Conservation (phyloP, 2,113 vertebrate species). For the Erythrolamprus reginae region DNA sequence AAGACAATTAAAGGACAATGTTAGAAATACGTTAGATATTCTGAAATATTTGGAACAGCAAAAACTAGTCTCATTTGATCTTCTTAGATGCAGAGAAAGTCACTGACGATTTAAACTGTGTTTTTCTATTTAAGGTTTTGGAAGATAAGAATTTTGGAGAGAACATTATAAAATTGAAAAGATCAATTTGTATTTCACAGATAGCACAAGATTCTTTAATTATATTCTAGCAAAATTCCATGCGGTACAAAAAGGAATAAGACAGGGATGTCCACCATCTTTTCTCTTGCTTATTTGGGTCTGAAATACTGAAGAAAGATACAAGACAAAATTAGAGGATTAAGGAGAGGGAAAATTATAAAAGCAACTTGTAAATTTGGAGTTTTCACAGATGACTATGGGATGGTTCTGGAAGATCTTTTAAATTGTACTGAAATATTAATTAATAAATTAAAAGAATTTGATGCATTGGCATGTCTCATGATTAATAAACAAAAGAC, state of each 20-base stretch:
- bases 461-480: not conserved
- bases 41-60: not conserved
- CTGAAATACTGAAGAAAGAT: not conserved
- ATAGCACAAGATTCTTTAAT: not conserved
- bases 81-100: not conserved
- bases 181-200: not conserved
- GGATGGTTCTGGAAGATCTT: not conserved
- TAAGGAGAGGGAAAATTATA: not conserved
- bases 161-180: not conserved
- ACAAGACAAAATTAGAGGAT: not conserved
- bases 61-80: not conserved
- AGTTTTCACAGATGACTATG: not conserved
- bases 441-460: not conserved
- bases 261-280: not conserved
- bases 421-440: not conserved
- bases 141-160: not conserved
- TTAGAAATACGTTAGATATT: not conserved
- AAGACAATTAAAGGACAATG: not conserved
- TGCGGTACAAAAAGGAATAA: not conserved
- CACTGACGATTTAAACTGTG: not conserved
- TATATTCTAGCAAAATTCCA: not conserved
- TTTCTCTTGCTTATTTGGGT: not conserved
- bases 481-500: not conserved
- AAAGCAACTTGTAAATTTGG: not conserved
- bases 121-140: not conserved